Base-by-base conservation (phyloP, 2,888 invertebrate species). In the Magallana nippona region DNA sequence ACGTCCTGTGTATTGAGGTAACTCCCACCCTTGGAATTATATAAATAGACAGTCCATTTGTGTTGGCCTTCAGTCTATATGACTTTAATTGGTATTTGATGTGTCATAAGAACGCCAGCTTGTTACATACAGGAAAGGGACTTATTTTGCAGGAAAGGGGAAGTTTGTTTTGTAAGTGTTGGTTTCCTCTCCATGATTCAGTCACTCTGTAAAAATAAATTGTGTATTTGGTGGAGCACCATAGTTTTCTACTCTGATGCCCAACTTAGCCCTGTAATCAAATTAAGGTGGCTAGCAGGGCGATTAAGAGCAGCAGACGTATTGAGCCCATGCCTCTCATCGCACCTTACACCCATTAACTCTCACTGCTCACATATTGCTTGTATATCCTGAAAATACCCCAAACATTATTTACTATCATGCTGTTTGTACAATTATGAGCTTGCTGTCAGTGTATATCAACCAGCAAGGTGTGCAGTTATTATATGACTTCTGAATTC, bases 161-260 rank as follows among this genome's bases (percentile, higher is more conserved):
- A 79, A 57, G 79, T 79, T 79, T 57, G 79, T 57, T 79, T 79
- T 79, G 56, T 57, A 79, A 79, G 79, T 79, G 57, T 79, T 56
- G 79, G 56, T 79, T 79, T 79, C 79, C 79, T 60, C 19, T 71
- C 15, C 27, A 71, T 71, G 71, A 71, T 27, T 71, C 71, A 71
- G 15, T 71, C 27, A 32, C 22, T 22, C 71, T 32, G 32, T 22
- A 27, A 27, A 32, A 71, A 60, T 27, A 71, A 71, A 71, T 44
- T 71, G 71, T 71, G 71, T 71, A 71, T 71, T 71, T 22, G 71
- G 27, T 19, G 63, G 19, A 63, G 63, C 13, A 22, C 63, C 44
- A 44, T 19, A 3, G 63, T 71, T 71, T 32, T 71, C 71, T 71
- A 71, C 32, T 71, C 71, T 27, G 81, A 62, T 81, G 81, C 62